Evolutionary conservation across 2,113 vertebrate species (phyloP).

Genomic region (Oenanthe melanoleuca): DNA sequence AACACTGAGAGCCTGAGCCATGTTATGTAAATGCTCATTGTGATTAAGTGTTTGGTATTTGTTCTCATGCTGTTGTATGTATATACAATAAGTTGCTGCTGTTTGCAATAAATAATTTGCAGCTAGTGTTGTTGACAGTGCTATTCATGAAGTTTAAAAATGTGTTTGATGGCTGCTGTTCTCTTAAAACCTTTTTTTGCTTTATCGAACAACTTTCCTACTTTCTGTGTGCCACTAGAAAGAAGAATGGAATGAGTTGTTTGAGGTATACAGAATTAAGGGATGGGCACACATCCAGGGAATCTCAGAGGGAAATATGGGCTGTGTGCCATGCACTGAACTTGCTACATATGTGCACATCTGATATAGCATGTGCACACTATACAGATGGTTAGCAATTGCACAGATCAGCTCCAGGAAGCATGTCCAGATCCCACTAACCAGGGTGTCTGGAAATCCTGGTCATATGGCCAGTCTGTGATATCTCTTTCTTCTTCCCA

Average conservation of each 20-base stretch:
- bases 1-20: background rate
- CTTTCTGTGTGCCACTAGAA: background rate
- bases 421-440: constrained; percentile 3
- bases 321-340: constrained; percentile 18
- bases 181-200: background rate
- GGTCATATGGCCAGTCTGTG: background rate
- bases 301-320: constrained; percentile 23
- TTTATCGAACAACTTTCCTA: background rate
- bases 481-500: background rate
- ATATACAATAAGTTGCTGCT: background rate
- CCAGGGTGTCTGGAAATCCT: background rate
- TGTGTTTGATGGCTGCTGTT: background rate
- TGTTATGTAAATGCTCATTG: constrained; percentile 8
- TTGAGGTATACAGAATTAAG: background rate
- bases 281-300: constrained; percentile 19
- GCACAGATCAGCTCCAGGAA: background rate
- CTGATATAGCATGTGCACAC: background rate
- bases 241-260: background rate
- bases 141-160: background rate
- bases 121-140: background rate
- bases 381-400: constrained; percentile 13
- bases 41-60: background rate
- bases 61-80: background rate
- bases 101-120: background rate
- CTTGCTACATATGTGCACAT: constrained; percentile 35